phyloP scores from a whole-genome alignment of 2,888 invertebrate genomes.

The Arge pagana region DNA sequence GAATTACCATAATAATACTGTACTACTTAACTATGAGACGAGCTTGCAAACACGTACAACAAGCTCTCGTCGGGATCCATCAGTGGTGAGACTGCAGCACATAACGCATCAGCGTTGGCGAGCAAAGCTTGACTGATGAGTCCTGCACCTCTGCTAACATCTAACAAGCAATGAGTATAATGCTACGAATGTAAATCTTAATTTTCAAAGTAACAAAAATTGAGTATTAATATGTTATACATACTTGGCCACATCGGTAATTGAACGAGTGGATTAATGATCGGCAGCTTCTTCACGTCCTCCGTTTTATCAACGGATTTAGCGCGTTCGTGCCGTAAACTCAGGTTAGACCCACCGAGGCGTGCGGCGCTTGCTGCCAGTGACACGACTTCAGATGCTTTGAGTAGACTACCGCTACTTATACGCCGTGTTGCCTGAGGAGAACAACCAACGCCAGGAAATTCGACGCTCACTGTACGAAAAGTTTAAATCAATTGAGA shows the following conservation, averaged over 20 bases:
- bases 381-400: constrained; percentile 69
- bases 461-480: constrained; percentile 59
- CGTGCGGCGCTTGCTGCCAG: constrained; percentile 66
- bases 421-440: constrained; percentile 87
- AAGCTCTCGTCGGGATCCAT: constrained; percentile 91
- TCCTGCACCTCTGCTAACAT: constrained; percentile 76
- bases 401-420: constrained; percentile 88
- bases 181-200: neutral
- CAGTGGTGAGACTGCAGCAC: constrained; percentile 93
- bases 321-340: constrained; percentile 48
- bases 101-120: constrained; percentile 94
- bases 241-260: constrained; percentile 87
- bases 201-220: neutral
- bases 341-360: constrained; percentile 54
- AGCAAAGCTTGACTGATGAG: constrained; percentile 93
- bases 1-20: neutral
- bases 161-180: constrained; percentile 46
- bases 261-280: constrained; percentile 86
- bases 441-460: constrained; percentile 68
- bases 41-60: constrained; percentile 55
- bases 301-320: constrained; percentile 64
- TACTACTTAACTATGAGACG: too few relatives aligned
- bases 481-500: constrained; percentile 15
- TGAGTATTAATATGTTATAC: constrained; percentile 46
- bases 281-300: constrained; percentile 73